Conservation (phyloP, 2,113 vertebrate species). For the Donacobius atricapilla region DNA sequence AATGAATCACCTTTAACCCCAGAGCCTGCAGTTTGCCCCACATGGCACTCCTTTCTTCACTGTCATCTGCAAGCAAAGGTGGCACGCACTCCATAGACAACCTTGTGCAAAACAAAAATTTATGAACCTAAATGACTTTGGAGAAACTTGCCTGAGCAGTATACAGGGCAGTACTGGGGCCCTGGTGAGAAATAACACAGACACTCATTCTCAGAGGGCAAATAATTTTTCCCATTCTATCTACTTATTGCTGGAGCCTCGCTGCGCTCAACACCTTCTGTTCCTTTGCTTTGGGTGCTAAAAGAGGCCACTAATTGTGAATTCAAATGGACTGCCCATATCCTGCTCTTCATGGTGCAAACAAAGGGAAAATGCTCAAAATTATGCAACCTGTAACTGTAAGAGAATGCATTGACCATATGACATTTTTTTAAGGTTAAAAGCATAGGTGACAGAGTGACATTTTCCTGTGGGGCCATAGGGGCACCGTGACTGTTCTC, state of each 20-base stretch:
- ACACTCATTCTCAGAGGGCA: background rate
- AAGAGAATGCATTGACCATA: background rate
- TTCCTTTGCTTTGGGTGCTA: background rate
- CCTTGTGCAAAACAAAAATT: background rate
- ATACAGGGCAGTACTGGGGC: background rate
- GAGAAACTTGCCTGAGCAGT: background rate
- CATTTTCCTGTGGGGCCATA: background rate
- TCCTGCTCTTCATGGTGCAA: background rate
- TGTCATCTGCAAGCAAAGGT: background rate
- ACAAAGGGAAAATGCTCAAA: background rate
- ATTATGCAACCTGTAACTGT: background rate
- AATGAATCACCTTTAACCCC: fast-evolving
- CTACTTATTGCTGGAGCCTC: background rate
- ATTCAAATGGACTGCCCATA: background rate
- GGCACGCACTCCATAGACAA: background rate
- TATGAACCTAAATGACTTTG: background rate
- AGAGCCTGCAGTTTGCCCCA: fast-evolving
- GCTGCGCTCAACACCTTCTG: background rate
- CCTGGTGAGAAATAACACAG: background rate
- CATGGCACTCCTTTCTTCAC: background rate
- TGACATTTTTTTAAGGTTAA: background rate
- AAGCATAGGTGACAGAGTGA: background rate
- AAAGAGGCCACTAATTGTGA: background rate
- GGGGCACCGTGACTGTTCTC: background rate
- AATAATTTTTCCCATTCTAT: background rate